Evolutionary conservation across 2,888 invertebrate genomes (phyloP).

Genomic region (Caenorhabditis virilis): DNA sequence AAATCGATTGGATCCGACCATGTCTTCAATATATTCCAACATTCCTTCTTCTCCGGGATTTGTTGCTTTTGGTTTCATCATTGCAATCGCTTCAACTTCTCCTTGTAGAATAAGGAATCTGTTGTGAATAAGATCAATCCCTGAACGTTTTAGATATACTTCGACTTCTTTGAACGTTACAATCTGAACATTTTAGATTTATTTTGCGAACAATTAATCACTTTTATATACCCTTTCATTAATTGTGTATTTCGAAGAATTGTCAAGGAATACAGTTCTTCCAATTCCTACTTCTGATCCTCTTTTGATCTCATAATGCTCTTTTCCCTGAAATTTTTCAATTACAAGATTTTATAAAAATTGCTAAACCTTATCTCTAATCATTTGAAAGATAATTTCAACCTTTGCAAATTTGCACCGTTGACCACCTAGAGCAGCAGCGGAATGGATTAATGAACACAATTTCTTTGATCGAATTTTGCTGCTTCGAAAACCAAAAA

Average conservation of each 20-base stretch:
- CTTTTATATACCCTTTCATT: no score
- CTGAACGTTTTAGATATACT: slow-evolving; percentile 78
- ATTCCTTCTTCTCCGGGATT: slow-evolving; percentile 81
- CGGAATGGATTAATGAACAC: slow-evolving; percentile 82
- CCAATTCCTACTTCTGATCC: slow-evolving; percentile 82
- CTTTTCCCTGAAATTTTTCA: slow-evolving; percentile 17
- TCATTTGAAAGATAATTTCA: slow-evolving; percentile 81
- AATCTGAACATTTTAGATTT: no score
- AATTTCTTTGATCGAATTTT: slow-evolving; percentile 95
- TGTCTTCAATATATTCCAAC: slow-evolving; percentile 96
- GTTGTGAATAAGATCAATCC: slow-evolving; percentile 94
- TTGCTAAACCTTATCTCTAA: slow-evolving; percentile 69
- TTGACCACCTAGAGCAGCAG: slow-evolving; percentile 79
- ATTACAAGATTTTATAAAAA: background rate
- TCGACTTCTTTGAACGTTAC: slow-evolving; percentile 83
- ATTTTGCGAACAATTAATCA: no score
- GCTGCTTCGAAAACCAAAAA: slow-evolving; percentile 80
- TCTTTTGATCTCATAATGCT: slow-evolving; percentile 78
- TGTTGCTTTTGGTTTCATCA: slow-evolving; percentile 93
- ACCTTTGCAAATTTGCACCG: slow-evolving; percentile 80
- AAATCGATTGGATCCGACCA: slow-evolving; percentile 78
- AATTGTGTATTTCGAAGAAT: slow-evolving; percentile 51
- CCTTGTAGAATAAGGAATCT: slow-evolving; percentile 97
- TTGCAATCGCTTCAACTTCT: slow-evolving; percentile 96
- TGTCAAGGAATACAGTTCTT: slow-evolving; percentile 80